Base-by-base conservation (phyloP, 2,113 vertebrate genomes). In the Phylloscopus whistleri region DNA sequence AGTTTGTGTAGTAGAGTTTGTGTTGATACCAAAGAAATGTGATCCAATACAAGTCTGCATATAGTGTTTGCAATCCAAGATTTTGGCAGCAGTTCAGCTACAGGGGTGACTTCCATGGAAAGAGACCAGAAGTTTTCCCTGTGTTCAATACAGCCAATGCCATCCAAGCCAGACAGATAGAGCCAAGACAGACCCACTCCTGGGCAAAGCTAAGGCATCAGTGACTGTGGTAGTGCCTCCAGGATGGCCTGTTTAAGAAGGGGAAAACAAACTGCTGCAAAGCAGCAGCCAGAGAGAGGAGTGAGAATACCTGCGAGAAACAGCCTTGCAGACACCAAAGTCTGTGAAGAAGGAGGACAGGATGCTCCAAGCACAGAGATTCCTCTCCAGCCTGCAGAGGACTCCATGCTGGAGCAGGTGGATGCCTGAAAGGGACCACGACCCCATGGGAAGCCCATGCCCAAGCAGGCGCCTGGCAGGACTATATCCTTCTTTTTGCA, bases 381-480 rank as follows among this genome's bases (percentile, higher is more conserved):
- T 46, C 9, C 23, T 20, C 11, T 83, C 37, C 43, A 74, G 16
- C 26, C 33, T 12, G 1, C 35, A 22, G 20, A 55, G 2, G 2
- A 56, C 33, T 20, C 4, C 26, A 7, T 1, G 9, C 7, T 9
- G 6, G 11, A 51, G 24, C 16, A 62, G 15, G 18, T 16, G 8
- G 24, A 23, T 43, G 21, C 17, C 67, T 30, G 35, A 64, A 64
- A 63, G 26, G 12, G 18, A 11, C 18, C 35, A 33, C 18, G 17
- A 49, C 8, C 31, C 23, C 1, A 0, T n/a, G 33, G 28, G 9
- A 11, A n/a, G 1, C 9, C 41, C 8, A 2, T 2, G 5, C 13
- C 41, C 37, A 9, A 59, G 18, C 15, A 44, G 15, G 21, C 0
- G 7, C 7, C 20, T 44, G 28, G 27, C 23, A 63, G 24, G 15